Evolutionary conservation across 2,888 invertebrate species (phyloP).

Genomic region (Litoditis marina): DNA sequence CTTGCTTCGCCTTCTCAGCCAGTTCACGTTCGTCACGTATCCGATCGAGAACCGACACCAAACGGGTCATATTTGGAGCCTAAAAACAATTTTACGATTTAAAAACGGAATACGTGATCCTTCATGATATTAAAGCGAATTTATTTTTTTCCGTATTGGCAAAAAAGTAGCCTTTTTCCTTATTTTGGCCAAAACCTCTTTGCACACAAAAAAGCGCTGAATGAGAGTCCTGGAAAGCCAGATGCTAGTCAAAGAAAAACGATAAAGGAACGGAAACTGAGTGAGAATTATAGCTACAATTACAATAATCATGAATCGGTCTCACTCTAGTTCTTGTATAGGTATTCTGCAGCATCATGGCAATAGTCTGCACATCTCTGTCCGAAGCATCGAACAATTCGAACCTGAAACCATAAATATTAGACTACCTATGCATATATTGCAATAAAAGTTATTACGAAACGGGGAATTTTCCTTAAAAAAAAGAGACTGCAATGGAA

Average conservation of each 20-base stretch:
- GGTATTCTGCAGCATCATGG: slow-evolving; percentile 41
- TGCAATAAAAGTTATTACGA: slow-evolving; percentile 1
- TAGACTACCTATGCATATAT: neutral
- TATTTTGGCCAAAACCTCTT: no score
- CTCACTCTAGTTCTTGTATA: slow-evolving; percentile 45
- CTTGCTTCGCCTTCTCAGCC: slow-evolving; percentile 25
- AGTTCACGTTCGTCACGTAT: slow-evolving; percentile 15
- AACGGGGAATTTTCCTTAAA: no score
- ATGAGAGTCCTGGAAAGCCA: no score
- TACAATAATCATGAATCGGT: neutral
- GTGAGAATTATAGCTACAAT: no score
- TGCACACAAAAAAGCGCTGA: no score
- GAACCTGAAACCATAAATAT: slow-evolving; percentile 24
- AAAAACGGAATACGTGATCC: no score
- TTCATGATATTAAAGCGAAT: no score
- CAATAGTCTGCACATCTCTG: slow-evolving; percentile 49
- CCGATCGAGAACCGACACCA: slow-evolving; percentile 35
- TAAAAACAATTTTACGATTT: slow-evolving; percentile 13
- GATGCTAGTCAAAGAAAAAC: no score
- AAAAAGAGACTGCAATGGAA: no score
- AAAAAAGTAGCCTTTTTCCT: no score
- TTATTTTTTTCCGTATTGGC: no score
- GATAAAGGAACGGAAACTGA: no score
- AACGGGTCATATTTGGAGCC: slow-evolving; percentile 24
- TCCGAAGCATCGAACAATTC: slow-evolving; percentile 58